Conservation (phyloP, 2,888 invertebrate genomes). For the Papilio elwesi region DNA sequence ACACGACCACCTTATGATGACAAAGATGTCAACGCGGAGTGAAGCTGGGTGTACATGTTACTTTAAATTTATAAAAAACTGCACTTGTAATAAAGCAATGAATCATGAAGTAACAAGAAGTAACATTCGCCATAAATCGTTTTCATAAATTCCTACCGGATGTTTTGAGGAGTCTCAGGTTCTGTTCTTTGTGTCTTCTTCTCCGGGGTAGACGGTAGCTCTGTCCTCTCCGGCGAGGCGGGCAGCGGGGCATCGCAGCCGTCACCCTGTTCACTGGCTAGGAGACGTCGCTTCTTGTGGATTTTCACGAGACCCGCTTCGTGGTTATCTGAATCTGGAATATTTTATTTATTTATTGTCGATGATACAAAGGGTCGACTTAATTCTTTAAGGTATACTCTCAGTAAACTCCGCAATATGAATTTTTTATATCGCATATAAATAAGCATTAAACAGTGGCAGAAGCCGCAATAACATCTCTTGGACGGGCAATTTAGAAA, state of each 20-base stretch:
- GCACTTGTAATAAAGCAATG: not conserved
- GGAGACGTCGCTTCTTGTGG: slow-evolving; percentile 45
- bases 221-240: slow-evolving; percentile 16
- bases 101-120: not conserved
- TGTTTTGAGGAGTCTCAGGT: slow-evolving; percentile 45
- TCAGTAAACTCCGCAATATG: no score
- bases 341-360: not conserved
- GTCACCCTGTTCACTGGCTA: slow-evolving; percentile 33
- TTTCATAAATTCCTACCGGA: slow-evolving; percentile 47
- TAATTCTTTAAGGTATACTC: no score
- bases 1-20: no score
- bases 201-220: slow-evolving; percentile 46
- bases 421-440: no score
- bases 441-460: no score
- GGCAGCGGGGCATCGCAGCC: slow-evolving; percentile 11
- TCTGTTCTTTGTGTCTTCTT: slow-evolving; percentile 42
- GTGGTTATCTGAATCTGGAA: slow-evolving; percentile 31
- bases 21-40: no score
- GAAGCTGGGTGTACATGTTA: no score
- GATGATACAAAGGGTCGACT: no score
- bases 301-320: slow-evolving; percentile 43
- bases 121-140: not conserved
- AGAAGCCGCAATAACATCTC: no score
- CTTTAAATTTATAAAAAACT: no score
- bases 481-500: no score